Evolutionary conservation across 2,888 invertebrate genomes (phyloP), one percentile per base, ranked within the genome.

Genomic region (Tachina grossa): DNA sequence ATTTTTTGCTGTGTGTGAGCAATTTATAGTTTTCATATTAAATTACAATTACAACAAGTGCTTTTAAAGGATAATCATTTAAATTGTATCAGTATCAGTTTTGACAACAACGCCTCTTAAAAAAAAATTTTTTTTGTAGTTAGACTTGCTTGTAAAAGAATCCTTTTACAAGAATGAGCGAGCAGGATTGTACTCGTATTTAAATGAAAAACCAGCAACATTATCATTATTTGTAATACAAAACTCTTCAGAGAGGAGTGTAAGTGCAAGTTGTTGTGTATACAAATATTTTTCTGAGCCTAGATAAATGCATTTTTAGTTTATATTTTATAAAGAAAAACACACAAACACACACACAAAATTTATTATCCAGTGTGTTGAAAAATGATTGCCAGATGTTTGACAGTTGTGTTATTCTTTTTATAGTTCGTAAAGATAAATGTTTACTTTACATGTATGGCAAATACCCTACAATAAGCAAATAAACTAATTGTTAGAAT

Each of bases 51-150:
- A 65, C 55, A 79, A 47, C 45, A 83, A 79, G 75, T 85, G 47
- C 69, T 79, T 51, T 57, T 65, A 43, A 83, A 77, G 82, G 74
- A 74, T 69, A 81, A 68, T 78, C 41, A 47, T 74, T 76, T 57
- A 65, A 82, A 85, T 43, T 65, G 22, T 78, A 75, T 49, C 63
- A 51, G 22, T 71, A 51, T 43, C 49, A 66, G 71, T 79, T n/a
- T 71, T 57, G 63, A 82, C 82, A 82, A 77, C 68, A 83, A 85
- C 82, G 85, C 85, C 85, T 85, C 74, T 85, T 71, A 75, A n/a
- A n/a, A n/a, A n/a, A n/a, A n/a, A 31, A 31, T 85, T 65, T 66
- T 75, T 68, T 43, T 49, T 61, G 14, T 2, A n/a, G 11, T 63
- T n/a, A 13, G 9, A 61, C 9, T 39, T 8, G 51, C 4, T 43